A percentile compares a stretch with the other conserved stretches of the same genome.
These are phyloP conservation scores for Syngnathus typhle DNA, from an alignment of 2,113 vertebrate genomes.

Conservation along the genomic window DNA sequence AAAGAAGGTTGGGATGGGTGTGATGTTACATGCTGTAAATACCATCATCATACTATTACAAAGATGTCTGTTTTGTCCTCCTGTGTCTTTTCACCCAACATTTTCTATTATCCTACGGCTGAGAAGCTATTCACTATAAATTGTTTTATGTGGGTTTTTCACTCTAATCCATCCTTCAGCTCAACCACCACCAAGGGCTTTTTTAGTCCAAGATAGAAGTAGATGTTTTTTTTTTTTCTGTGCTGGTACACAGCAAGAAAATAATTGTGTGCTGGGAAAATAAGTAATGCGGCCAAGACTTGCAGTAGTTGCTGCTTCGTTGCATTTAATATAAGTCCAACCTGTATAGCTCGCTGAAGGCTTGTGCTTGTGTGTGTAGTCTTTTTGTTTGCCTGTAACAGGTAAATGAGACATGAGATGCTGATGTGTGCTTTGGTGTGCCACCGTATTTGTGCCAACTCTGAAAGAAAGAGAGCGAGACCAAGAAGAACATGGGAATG, in stretches of 20 bases:
- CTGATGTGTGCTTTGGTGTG: constrained; percentile 7
- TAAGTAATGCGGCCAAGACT: neutral
- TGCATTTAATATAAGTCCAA: neutral
- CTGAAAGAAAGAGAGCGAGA: constrained; percentile 37
- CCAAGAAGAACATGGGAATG: constrained; percentile 44
- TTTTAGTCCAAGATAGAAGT: neutral
- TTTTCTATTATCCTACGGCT: neutral
- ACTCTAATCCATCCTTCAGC: neutral
- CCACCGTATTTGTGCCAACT: constrained; percentile 41
- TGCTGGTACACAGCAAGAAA: neutral
- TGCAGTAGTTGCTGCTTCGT: neutral
- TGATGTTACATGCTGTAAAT: neutral
- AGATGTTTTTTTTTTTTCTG: neutral
- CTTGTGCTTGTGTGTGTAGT: neutral
- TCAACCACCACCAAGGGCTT: neutral
- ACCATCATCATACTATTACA: neutral
- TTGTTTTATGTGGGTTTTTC: neutral
- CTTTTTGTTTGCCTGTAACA: constrained; percentile 31
- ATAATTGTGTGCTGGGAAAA: neutral
- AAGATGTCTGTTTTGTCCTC: neutral
- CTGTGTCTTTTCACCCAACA: neutral
- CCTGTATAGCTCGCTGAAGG: neutral
- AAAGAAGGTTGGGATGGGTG: neutral
- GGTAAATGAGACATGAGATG: constrained; percentile 30
- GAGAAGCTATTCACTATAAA: neutral